Evolutionary conservation across 2,797 vertebrate species (phyloP).

Genomic region (Intellagama lesueurii): DNA sequence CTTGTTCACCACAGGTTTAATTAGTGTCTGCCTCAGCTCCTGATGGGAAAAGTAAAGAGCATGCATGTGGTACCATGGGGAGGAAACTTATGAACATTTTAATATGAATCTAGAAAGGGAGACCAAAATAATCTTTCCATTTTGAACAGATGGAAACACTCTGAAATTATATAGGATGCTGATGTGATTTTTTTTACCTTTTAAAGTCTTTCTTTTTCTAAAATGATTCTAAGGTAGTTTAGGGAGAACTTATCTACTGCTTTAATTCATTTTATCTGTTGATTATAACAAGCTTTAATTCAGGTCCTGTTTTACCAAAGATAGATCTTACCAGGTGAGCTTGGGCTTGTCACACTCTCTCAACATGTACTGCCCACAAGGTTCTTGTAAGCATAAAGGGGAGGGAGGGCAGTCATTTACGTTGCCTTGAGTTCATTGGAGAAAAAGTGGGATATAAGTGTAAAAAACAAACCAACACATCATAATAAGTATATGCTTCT

Average conservation of each 20-base stretch:
- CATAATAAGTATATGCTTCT: background rate
- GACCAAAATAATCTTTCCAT: slow-evolving; percentile 53
- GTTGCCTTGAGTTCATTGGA: too few relatives aligned
- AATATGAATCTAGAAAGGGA: slow-evolving; percentile 42
- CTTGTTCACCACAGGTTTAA: slow-evolving; percentile 68
- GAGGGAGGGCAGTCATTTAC: too few relatives aligned
- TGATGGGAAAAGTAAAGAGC: slow-evolving; percentile 48
- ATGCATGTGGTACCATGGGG: slow-evolving; percentile 31
- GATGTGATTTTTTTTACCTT: slow-evolving; percentile 27
- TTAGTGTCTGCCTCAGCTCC: slow-evolving; percentile 64
- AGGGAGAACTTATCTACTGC: background rate
- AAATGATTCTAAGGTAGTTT: background rate
- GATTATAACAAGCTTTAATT: background rate
- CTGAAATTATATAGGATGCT: slow-evolving; percentile 17
- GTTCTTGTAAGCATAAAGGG: too few relatives aligned
- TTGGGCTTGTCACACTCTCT: too few relatives aligned
- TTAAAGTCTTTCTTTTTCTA: slow-evolving; percentile 21
- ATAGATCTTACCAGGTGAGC: background rate
- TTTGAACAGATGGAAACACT: slow-evolving; percentile 36
- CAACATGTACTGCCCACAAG: too few relatives aligned
- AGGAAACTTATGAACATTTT: slow-evolving; percentile 47
- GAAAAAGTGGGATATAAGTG: too few relatives aligned
- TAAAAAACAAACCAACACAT: too few relatives aligned
- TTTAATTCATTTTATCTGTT: background rate
- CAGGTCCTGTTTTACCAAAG: background rate